A percentile compares a stretch with the other conserved stretches of the same genome.
Evolutionary conservation across 2,113 vertebrate genomes (phyloP).

Genomic region (Ancistrus triradiatus): DNA sequence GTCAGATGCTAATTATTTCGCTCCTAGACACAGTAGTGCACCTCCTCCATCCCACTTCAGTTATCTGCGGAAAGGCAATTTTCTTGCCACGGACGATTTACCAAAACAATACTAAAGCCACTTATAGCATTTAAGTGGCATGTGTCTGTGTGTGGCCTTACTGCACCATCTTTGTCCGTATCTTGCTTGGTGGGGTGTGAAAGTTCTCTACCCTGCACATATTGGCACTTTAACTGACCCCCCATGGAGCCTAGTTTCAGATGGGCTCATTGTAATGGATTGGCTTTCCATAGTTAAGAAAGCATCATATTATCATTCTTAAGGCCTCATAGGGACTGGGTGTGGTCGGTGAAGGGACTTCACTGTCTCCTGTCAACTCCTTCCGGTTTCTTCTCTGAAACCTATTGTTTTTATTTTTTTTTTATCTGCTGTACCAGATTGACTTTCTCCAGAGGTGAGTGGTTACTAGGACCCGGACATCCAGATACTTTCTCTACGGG

Average conservation of each 20-base stretch:
- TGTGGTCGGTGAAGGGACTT: not conserved
- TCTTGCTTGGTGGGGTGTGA: constrained; percentile 18
- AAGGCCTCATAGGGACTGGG: constrained; percentile 45
- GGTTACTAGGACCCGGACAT: too few relatives aligned
- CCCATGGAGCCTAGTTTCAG: constrained; percentile 43
- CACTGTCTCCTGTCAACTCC: constrained; percentile 4
- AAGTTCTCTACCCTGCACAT: constrained; percentile 24
- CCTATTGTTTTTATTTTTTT: constrained; percentile 7
- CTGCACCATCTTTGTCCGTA: constrained; percentile 16
- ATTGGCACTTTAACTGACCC: constrained; percentile 42
- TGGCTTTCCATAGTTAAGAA: constrained; percentile 51
- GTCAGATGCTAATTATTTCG: too few relatives aligned
- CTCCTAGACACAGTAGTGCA: not conserved
- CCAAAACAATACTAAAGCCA: constrained; percentile 19
- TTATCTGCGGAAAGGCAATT: not conserved
- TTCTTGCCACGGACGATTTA: not conserved
- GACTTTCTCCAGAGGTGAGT: not conserved
- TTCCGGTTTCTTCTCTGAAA: constrained; percentile 32
- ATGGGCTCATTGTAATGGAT: constrained; percentile 62
- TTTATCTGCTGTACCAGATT: too few relatives aligned
- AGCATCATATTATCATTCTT: constrained; percentile 68
- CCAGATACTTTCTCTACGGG: not conserved
- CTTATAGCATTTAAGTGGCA: constrained; percentile 13
- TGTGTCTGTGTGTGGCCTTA: constrained; percentile 26
- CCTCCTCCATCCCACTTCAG: not conserved